phyloP scores from a whole-genome alignment of 1,140 invertebrate species.

The Pissodes strobi region DNA sequence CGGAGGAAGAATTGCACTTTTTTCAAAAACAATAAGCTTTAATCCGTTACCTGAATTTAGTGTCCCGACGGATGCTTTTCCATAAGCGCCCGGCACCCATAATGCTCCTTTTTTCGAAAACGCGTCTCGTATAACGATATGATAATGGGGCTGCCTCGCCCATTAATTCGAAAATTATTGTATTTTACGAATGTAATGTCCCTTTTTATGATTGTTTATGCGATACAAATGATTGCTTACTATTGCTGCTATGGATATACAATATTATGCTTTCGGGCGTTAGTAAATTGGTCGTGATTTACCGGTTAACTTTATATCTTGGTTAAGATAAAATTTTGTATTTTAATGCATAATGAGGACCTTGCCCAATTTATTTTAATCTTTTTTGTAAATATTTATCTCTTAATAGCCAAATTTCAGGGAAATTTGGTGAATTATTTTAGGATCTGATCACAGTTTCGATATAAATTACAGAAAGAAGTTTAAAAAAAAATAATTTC shows the following conservation, averaged over 20 bases:
- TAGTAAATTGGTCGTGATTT: constrained; percentile 14
- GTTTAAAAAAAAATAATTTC: no score
- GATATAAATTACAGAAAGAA: no score
- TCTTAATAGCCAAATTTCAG: no score
- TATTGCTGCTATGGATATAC: constrained; percentile 43
- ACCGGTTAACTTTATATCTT: no score
- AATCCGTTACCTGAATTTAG: constrained; percentile 34
- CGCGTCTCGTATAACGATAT: constrained; percentile 48
- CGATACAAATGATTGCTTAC: constrained; percentile 57
- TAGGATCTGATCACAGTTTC: no score
- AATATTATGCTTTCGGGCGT: constrained; percentile 8
- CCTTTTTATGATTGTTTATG: constrained; percentile 56
- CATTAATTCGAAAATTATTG: constrained; percentile 54
- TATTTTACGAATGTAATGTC: constrained; percentile 55
- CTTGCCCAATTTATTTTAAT: no score
- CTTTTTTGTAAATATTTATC: no score
- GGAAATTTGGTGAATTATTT: no score
- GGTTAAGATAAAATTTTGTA: no score
- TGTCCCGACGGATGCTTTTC: constrained; percentile 16
- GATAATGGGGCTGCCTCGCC: constrained; percentile 50
- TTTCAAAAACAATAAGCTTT: constrained; percentile 20
- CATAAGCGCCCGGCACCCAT: constrained; percentile 26
- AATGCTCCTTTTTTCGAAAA: constrained; percentile 38
- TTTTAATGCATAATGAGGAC: no score
- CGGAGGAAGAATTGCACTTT: constrained; percentile 5